Evolutionary conservation across 2,113 vertebrate species (phyloP).

Genomic region (Mixornis gularis): DNA sequence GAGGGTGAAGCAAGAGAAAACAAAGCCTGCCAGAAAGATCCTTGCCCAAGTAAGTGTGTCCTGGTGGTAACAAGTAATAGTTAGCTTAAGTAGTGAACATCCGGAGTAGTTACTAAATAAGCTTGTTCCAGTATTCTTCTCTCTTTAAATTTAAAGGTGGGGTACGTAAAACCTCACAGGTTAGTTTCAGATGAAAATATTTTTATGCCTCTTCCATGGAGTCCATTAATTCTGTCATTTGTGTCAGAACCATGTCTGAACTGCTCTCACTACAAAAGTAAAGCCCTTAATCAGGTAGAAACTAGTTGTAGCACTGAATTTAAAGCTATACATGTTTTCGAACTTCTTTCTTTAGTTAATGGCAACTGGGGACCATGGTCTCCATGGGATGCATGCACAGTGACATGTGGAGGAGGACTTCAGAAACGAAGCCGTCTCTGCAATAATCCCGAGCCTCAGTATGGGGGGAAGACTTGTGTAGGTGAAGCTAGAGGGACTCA

Average conservation of each 20-base stretch:
- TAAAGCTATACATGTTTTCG: not conserved
- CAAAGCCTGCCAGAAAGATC: slow-evolving; percentile 81
- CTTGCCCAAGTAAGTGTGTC: slow-evolving; percentile 86
- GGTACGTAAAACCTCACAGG: not conserved
- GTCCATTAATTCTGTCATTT: not conserved
- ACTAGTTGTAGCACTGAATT: not conserved
- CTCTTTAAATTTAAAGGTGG: not conserved
- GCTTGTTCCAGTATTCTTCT: not conserved
- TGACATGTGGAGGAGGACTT: slow-evolving; percentile 89
- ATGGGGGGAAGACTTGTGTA: slow-evolving; percentile 87
- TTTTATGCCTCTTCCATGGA: not conserved
- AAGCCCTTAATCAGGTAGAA: not conserved
- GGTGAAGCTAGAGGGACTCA: slow-evolving; percentile 79
- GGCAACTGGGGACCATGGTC: slow-evolving; percentile 98
- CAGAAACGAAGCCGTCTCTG: slow-evolving; percentile 88
- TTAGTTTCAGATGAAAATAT: not conserved
- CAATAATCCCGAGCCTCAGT: slow-evolving; percentile 86
- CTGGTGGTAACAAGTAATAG: not conserved
- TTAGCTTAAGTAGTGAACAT: not conserved
- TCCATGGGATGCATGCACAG: slow-evolving; percentile 87
- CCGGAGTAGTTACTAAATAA: not conserved
- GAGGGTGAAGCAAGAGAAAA: slow-evolving; percentile 90
- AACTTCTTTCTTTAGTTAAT: slow-evolving; percentile 75
- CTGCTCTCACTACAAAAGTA: not conserved
- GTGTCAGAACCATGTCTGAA: not conserved